Percentiles rank a stretch among this genome's conserved stretches.
Conservation (phyloP, 2,797 vertebrate species). For the Limosa lapponica region DNA sequence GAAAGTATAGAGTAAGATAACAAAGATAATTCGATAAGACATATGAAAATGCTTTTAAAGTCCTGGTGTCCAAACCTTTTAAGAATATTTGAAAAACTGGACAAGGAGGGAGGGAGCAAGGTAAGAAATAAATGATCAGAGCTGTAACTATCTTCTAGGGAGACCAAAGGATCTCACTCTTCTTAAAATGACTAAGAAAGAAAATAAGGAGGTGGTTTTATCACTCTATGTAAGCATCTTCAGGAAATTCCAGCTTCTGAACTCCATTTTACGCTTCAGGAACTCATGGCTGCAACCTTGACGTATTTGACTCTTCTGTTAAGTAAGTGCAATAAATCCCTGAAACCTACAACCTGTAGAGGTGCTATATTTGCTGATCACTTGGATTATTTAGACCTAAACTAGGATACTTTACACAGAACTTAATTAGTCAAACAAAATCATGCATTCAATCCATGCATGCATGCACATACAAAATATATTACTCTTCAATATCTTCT, state of each 20-base stretch:
- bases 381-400: neutral
- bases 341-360: neutral
- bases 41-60: neutral
- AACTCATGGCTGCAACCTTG: neutral
- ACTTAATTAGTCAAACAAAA: neutral
- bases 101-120: accelerated
- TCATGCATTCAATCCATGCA: neutral
- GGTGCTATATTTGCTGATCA: neutral
- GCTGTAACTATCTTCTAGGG: neutral
- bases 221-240: neutral
- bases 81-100: neutral
- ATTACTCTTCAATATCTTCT: neutral
- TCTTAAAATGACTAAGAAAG: neutral
- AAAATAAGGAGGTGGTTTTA: neutral
- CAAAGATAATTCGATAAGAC: neutral
- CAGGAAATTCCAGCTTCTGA: neutral
- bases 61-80: neutral
- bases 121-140: neutral
- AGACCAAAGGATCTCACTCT: neutral
- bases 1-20: neutral
- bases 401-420: neutral
- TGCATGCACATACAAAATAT: neutral
- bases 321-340: neutral
- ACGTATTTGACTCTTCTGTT: neutral
- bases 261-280: neutral